Evolutionary conservation across 2,888 invertebrate genomes (phyloP).

Genomic region (Nomada fucata): DNA sequence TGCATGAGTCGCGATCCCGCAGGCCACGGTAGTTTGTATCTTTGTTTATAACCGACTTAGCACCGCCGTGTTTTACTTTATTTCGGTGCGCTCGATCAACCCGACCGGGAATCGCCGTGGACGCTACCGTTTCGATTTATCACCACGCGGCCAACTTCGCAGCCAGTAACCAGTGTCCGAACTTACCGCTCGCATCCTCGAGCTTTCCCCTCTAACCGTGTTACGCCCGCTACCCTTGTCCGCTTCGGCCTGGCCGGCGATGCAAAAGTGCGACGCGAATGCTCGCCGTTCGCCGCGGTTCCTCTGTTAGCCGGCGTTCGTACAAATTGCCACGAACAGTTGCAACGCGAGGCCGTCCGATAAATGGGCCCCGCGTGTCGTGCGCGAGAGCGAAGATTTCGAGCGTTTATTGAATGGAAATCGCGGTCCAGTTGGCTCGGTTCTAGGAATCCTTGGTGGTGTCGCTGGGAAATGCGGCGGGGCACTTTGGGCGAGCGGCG

Average conservation of each 20-base stretch:
- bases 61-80: constrained; percentile 62
- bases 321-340: not conserved
- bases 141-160: constrained; percentile 28
- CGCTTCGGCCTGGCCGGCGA: not conserved
- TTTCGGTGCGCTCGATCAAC: constrained; percentile 63
- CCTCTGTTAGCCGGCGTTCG: not conserved
- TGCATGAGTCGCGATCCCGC: constrained; percentile 70
- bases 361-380: not conserved
- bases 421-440: constrained; percentile 35
- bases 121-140: constrained; percentile 55
- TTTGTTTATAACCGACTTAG: constrained; percentile 72
- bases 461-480: constrained; percentile 38
- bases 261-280: no score
- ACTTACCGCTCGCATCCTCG: constrained; percentile 1
- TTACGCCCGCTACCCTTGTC: not conserved
- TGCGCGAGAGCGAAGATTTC: constrained; percentile 2
- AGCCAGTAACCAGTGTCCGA: constrained; percentile 16
- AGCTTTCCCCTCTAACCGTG: not conserved
- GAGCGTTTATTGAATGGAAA: constrained; percentile 56
- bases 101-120: constrained; percentile 32
- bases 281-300: not conserved
- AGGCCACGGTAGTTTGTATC: constrained; percentile 67
- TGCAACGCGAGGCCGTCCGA: not conserved
- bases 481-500: constrained; percentile 39
- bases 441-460: constrained; percentile 40